These are phyloP conservation scores for Donacobius atricapilla DNA, from an alignment of 2,113 vertebrate genomes.

Conservation along the genomic window DNA sequence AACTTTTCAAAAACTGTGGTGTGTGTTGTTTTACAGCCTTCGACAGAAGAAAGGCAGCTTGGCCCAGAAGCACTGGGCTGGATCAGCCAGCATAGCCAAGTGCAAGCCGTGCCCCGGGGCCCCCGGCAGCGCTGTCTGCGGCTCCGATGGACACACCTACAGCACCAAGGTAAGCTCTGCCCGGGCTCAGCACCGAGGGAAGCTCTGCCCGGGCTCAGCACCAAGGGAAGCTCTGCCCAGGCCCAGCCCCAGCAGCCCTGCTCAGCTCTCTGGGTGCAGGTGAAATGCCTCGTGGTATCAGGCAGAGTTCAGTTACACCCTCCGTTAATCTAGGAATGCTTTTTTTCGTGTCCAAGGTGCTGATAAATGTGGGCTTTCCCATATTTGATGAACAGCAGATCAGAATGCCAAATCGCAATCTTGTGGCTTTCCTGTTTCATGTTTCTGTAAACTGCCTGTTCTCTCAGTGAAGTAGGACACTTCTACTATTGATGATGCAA, in stretches of 20 bases:
- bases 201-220: not conserved
- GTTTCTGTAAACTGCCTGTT: not conserved
- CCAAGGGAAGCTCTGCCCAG: too few relatives aligned
- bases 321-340: not conserved
- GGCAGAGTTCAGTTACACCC: not conserved
- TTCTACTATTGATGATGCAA: not conserved
- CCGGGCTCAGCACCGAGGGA: not conserved
- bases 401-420: not conserved
- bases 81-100: constrained; percentile 75
- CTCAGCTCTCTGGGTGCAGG: not conserved
- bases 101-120: constrained; percentile 81
- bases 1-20: accelerated
- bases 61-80: constrained; percentile 80
- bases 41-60: constrained; percentile 77
- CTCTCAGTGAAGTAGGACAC: not conserved
- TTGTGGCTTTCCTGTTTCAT: not conserved
- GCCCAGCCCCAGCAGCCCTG: too few relatives aligned
- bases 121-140: constrained; percentile 73
- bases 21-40: constrained; percentile 33
- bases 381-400: not conserved
- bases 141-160: constrained; percentile 88
- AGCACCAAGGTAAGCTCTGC: not conserved
- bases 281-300: accelerated
- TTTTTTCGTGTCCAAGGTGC: not conserved
- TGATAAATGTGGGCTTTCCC: not conserved